phyloP scores from a whole-genome alignment of 2,888 invertebrate genomes.

The Apamea sordens region DNA sequence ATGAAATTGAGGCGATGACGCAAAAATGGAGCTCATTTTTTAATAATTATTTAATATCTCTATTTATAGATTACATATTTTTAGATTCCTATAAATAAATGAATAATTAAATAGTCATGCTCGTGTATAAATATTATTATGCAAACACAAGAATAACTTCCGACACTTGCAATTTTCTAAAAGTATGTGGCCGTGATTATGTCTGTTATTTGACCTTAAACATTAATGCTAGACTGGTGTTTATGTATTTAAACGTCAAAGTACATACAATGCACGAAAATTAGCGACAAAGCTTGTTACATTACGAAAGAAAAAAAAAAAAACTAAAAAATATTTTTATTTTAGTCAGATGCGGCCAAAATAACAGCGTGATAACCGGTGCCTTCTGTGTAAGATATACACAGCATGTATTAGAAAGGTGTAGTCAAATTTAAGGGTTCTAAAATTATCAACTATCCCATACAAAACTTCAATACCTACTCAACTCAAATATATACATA shows the following conservation, averaged over 20 bases:
- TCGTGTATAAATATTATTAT: slow-evolving; percentile 11
- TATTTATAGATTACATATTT: background rate
- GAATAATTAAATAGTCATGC: background rate
- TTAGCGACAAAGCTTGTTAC: background rate
- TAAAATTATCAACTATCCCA: too few species aligned
- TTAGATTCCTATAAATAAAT: background rate
- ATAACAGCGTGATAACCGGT: too few species aligned
- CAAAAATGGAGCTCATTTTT: background rate
- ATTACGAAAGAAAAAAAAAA: background rate
- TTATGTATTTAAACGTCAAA: background rate
- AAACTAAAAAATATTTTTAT: too few species aligned
- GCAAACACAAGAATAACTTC: slow-evolving; percentile 31
- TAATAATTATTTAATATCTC: background rate
- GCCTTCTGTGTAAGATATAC: too few species aligned
- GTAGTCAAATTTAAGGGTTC: too few species aligned
- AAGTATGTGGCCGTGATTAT: slow-evolving; percentile 14
- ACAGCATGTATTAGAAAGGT: too few species aligned
- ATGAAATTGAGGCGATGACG: background rate
- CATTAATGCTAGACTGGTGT: background rate
- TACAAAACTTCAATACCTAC: too few species aligned
- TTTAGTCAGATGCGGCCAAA: background rate
- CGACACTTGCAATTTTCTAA: slow-evolving; percentile 36
- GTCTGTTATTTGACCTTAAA: slow-evolving; percentile 18
- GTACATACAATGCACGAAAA: slow-evolving; percentile 2
- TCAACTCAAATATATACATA: too few species aligned